Evolutionary conservation across 2,113 vertebrate genomes (phyloP), one percentile per base, ranked within the genome.

Genomic region (Zootoca vivipara): DNA sequence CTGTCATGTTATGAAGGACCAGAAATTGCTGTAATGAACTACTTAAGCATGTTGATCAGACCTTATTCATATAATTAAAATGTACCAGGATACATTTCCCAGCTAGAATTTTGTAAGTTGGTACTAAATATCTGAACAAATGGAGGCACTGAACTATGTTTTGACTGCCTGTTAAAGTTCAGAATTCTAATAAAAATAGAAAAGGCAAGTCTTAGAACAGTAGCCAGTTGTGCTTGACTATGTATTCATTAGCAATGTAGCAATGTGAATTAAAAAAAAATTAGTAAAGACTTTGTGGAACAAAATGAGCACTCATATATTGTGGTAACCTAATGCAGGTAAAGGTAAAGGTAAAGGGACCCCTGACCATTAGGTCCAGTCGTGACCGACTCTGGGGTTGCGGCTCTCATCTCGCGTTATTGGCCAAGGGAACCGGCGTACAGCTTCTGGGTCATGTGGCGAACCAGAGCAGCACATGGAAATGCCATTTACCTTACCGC

Each of bases 61-160:
- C 89, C 90, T 87, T 72, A 84, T 28, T 87, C 80, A n/a, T 38
- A 89, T 74, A 65, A 90, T 67, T 87, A 90, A 90, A 92, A 91
- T 65, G 33, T 92, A 30, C 42, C 12, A 88, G 73, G 22, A 87
- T 93, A 42, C 74, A 33, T 20, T 70, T 40, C 24, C 81, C 93
- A 94, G 93, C 91, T 90, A 92, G 87, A 88, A 73, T 94, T 87
- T 93, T 64, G 5, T 73, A 64, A 33, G 89, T 38, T 87, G 35
- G 30, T 86, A 89, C 46, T 52, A 40, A 91, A 42, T 91, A 91
- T 78, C 9, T 77, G 77, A 94, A 86, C 64, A 93, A 94, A 91
- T 64, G 83, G 3, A 24, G 90, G 13, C 16, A 26, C 46, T 85
- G 90, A 87, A 72, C 72, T 56, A 3, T 89, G 78, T 87, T 89